These are phyloP conservation scores for Macropis europaea DNA, from an alignment of 2,888 invertebrate genomes.

Conservation along the genomic window DNA sequence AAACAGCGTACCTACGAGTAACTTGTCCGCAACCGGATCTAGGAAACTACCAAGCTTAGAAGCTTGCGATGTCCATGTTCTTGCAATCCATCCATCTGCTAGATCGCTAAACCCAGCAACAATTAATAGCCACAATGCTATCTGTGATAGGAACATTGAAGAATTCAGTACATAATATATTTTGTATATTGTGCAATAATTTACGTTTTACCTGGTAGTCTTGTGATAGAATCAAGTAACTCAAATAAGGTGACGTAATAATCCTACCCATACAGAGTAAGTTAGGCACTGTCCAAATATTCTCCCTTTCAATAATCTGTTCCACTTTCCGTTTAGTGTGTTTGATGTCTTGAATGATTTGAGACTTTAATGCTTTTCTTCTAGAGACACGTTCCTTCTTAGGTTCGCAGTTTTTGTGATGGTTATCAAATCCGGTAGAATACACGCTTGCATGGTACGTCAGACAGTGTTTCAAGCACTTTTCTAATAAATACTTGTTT, in stretches of 20 bases:
- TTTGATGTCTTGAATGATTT: constrained; percentile 70
- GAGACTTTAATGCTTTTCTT: constrained; percentile 67
- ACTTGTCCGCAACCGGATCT: constrained; percentile 98
- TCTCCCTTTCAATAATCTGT: constrained; percentile 91
- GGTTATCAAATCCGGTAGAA: constrained; percentile 60
- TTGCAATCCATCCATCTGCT: constrained; percentile 98
- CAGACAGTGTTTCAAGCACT: constrained; percentile 61
- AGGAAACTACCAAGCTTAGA: constrained; percentile 96
- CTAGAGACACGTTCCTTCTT: constrained; percentile 52
- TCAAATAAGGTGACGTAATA: constrained; percentile 91
- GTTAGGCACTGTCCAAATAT: constrained; percentile 96
- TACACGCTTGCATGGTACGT: constrained; percentile 64
- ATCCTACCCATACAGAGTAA: constrained; percentile 93
- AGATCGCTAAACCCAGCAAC: constrained; percentile 95
- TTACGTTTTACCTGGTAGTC: constrained; percentile 83
- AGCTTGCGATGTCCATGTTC: constrained; percentile 94
- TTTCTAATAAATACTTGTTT: constrained; percentile 66
- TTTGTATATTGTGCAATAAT: background rate
- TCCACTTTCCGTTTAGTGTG: constrained; percentile 85
- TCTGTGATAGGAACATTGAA: constrained; percentile 59
- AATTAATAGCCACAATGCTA: constrained; percentile 90
- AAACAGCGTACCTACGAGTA: constrained; percentile 94
- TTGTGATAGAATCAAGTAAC: constrained; percentile 92
- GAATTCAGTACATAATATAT: background rate
- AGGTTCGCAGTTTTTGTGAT: constrained; percentile 55